These are phyloP conservation scores for Gymnoscelis rufifasciata DNA, from an alignment of 2,888 invertebrate species.

Conservation along the genomic window DNA sequence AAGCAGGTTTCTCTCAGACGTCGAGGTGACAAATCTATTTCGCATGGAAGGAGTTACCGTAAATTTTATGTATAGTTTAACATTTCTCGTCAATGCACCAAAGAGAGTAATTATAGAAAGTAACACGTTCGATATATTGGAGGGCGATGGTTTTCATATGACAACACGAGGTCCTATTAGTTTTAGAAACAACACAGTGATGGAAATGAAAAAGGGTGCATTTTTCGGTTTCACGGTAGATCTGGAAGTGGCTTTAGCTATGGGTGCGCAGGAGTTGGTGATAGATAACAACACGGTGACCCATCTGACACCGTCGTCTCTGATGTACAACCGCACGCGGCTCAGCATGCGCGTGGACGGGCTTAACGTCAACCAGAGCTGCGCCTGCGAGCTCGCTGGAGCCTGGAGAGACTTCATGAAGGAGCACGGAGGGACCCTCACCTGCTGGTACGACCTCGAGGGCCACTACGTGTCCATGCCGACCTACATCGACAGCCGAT, in stretches of 20 bases:
- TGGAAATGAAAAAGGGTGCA: conserved; percentile 78
- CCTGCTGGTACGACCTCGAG: conserved; percentile 66
- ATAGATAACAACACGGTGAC: conserved; percentile 83
- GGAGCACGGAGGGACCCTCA: conserved; percentile 57
- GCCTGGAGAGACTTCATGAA: conserved; percentile 56
- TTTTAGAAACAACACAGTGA: conserved; percentile 83
- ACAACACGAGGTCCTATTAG: conserved; percentile 80
- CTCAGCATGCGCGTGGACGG: conserved; percentile 79
- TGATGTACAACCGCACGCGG: conserved; percentile 77
- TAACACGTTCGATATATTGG: conserved; percentile 78
- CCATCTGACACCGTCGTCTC: conserved; percentile 75
- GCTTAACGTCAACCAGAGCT: conserved; percentile 78
- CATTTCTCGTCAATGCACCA: conserved; percentile 83
- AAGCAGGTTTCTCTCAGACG: conserved; percentile 85
- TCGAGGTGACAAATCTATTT: conserved; percentile 83
- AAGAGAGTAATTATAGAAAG: conserved; percentile 80
- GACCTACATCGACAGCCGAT: conserved; percentile 60
- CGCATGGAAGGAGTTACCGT: conserved; percentile 82
- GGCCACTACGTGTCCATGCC: conserved; percentile 59
- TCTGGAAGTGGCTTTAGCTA: conserved; percentile 59
- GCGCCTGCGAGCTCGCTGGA: conserved; percentile 75
- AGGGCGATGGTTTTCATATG: conserved; percentile 83
- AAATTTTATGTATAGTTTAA: conserved; percentile 82
- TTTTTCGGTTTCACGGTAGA: conserved; percentile 80
- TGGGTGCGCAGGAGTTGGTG: conserved; percentile 70